Conservation (phyloP, 2,888 invertebrate genomes). For the Synergus japonicus region DNA sequence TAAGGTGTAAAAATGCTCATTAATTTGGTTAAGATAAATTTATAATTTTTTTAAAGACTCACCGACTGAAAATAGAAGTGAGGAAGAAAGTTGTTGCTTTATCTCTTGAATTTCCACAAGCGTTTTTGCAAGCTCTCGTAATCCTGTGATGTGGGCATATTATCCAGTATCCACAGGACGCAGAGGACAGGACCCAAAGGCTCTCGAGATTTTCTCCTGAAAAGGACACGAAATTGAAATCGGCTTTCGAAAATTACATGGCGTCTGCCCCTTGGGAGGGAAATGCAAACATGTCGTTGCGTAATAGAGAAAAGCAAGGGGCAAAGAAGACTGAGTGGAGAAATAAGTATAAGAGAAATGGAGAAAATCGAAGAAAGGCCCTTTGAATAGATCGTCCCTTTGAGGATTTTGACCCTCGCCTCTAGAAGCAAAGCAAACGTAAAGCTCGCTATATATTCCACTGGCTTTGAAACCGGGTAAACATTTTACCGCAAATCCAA, state of each 20-base stretch:
- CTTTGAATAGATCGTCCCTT: slow-evolving; percentile 63
- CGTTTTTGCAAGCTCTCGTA: slow-evolving; percentile 1
- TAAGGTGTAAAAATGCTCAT: neutral
- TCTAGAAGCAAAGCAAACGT: slow-evolving; percentile 60
- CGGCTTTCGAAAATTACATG: slow-evolving; percentile 75
- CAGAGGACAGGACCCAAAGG: slow-evolving; percentile 51
- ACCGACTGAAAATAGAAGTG: neutral
- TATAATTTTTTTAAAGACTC: neutral
- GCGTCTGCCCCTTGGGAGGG: slow-evolving; percentile 64
- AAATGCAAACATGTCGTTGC: slow-evolving; percentile 72
- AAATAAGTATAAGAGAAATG: slow-evolving; percentile 53
- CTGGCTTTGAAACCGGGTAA: slow-evolving; percentile 64
- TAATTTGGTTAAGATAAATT: neutral
- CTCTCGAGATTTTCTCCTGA: slow-evolving; percentile 69
- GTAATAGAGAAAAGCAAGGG: slow-evolving; percentile 45
- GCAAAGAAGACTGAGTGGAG: slow-evolving; percentile 46
- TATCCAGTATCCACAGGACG: neutral
- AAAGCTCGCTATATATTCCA: slow-evolving; percentile 58
- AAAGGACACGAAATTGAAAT: slow-evolving; percentile 74
- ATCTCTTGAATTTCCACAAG: slow-evolving; percentile 21
- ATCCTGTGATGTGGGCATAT: slow-evolving; percentile 19
- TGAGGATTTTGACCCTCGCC: slow-evolving; percentile 66
- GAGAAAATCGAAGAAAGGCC: slow-evolving; percentile 52
- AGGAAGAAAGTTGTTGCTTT: neutral
- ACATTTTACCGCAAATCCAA: slow-evolving; percentile 58